phyloP scores from a whole-genome alignment of 1,140 invertebrate genomes.

The Euglossa dilemma region DNA sequence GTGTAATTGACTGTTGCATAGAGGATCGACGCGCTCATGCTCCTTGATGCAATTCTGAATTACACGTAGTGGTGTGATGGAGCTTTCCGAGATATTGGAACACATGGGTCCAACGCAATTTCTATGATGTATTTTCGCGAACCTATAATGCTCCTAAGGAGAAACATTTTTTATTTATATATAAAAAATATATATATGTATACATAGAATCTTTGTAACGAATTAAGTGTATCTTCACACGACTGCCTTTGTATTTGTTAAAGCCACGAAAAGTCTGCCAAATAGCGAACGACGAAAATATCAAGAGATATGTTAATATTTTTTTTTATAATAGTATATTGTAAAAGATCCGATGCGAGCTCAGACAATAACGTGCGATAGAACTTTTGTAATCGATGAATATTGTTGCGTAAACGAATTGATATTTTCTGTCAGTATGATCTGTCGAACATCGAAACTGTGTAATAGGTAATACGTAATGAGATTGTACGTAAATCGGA shows the following conservation, averaged over 20 bases:
- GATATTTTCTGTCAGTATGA: conserved; percentile 23
- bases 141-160: conserved; percentile 26
- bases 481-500: conserved; percentile 26
- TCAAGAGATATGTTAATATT: conserved; percentile 50
- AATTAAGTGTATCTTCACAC: conserved; percentile 56
- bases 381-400: not conserved
- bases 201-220: conserved; percentile 48
- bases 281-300: conserved; percentile 53
- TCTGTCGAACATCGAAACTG: not conserved
- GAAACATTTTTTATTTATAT: conserved; percentile 42
- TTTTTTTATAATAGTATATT: conserved; percentile 48
- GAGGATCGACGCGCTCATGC: conserved; percentile 37
- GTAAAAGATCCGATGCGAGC: conserved; percentile 17
- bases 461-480: conserved; percentile 37
- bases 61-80: conserved; percentile 70
- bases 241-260: conserved; percentile 54
- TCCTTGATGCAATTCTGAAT: conserved; percentile 65
- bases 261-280: conserved; percentile 52
- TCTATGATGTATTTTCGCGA: conserved; percentile 41
- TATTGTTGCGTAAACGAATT: not conserved
- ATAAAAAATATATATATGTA: conserved; percentile 18
- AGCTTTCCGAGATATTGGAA: conserved; percentile 49
- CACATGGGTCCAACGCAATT: conserved; percentile 48
- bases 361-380: conserved; percentile 7
- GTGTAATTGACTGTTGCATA: conserved; percentile 69